These are phyloP conservation scores for Muscicapa adusta DNA, from an alignment of 2,113 vertebrate genomes.

Conservation along the genomic window DNA sequence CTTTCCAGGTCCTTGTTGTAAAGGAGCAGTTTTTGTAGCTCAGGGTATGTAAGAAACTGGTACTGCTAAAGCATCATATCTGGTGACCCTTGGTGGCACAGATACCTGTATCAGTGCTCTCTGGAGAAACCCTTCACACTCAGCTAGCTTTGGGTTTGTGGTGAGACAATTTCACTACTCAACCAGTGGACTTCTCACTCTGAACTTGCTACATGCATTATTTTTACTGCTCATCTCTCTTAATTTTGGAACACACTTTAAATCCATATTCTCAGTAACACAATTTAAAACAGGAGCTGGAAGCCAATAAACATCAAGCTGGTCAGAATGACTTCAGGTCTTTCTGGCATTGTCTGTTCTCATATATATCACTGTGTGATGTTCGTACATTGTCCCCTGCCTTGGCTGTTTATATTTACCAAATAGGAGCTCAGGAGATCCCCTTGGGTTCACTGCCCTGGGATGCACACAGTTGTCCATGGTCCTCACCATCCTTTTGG, in stretches of 20 bases:
- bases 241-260: background rate
- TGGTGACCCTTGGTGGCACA: background rate
- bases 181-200: background rate
- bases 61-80: background rate
- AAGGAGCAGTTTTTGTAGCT: background rate
- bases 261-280: background rate
- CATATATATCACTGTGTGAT: background rate
- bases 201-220: background rate
- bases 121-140: background rate
- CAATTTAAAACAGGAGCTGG: background rate
- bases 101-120: accelerated
- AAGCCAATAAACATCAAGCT: background rate
- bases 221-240: background rate
- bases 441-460: background rate
- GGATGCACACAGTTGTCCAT: accelerated
- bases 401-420: background rate
- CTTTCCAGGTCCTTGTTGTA: background rate
- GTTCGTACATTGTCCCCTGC: background rate
- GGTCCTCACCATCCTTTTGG: background rate
- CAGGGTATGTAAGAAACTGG: background rate
- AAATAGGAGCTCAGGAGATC: background rate
- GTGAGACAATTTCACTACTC: background rate
- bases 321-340: background rate
- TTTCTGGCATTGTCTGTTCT: background rate
- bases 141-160: background rate